Evolutionary conservation across 2,113 vertebrate genomes (phyloP).

Genomic region (Peromyscus maniculatus): DNA sequence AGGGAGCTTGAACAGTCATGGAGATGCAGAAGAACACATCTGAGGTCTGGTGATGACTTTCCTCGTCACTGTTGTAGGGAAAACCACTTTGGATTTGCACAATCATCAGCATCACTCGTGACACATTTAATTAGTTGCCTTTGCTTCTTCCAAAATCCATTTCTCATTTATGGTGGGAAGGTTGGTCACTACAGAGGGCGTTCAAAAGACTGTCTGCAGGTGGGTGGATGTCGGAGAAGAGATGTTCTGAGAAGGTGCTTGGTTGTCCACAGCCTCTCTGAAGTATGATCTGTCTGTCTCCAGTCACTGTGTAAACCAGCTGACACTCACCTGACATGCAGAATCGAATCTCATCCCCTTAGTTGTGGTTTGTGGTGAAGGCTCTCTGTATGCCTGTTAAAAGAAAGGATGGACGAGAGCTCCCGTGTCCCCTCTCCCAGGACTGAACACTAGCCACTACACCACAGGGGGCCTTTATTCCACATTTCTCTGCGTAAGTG

Average conservation of each 20-base stretch:
- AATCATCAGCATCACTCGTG: neutral
- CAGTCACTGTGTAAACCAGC: neutral
- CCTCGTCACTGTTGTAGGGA: neutral
- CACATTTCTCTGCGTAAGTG: neutral
- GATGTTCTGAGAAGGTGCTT: neutral
- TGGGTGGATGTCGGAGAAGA: neutral
- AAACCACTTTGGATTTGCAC: neutral
- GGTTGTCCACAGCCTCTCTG: neutral
- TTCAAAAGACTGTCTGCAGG: neutral
- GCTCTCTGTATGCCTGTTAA: neutral
- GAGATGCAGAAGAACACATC: neutral
- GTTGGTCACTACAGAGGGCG: neutral
- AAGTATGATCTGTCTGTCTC: neutral
- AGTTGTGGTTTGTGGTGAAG: neutral
- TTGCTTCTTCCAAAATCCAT: neutral
- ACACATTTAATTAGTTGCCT: neutral
- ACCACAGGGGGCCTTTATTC: neutral
- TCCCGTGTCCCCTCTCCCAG: neutral
- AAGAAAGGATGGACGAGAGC: neutral
- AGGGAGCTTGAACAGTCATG: neutral
- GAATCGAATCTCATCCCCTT: neutral
- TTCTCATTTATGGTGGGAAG: neutral
- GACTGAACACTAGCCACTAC: neutral
- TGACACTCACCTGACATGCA: neutral
- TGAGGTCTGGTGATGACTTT: neutral